These are phyloP conservation scores for Gouania willdenowi DNA, from an alignment of 2,797 vertebrate species.

Conservation along the genomic window DNA sequence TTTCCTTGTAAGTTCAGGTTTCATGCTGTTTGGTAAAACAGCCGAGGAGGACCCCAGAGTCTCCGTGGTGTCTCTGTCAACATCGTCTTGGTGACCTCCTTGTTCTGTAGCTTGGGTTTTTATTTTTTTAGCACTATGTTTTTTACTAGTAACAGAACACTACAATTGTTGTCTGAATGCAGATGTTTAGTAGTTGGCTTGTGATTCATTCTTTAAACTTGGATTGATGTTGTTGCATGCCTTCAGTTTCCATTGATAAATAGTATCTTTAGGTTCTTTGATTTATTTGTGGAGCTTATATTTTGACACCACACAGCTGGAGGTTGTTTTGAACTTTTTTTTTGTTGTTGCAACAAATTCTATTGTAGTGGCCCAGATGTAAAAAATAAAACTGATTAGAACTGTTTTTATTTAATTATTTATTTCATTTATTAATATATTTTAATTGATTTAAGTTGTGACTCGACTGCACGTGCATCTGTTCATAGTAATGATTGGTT, in stretches of 20 bases:
- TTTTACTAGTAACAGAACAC: neutral
- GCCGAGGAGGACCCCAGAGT: conserved; percentile 7
- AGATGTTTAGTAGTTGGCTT: neutral
- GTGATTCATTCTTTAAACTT: conserved; percentile 26
- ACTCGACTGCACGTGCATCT: too few relatives aligned
- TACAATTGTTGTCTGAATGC: neutral
- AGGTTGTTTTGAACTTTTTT: conserved; percentile 23
- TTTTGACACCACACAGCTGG: conserved; percentile 21
- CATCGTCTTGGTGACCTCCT: conserved; percentile 26
- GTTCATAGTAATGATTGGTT: too few relatives aligned
- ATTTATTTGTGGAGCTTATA: conserved; percentile 63
- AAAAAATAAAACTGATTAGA: too few relatives aligned
- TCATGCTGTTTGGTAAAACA: conserved; percentile 24
- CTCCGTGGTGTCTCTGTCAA: conserved; percentile 16
- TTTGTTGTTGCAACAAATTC: conserved; percentile 7
- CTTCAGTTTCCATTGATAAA: conserved; percentile 61
- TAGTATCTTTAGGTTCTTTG: conserved; percentile 45
- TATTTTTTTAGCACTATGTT: neutral
- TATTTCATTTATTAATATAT: too few relatives aligned
- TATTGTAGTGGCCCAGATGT: neutral
- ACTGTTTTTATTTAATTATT: too few relatives aligned
- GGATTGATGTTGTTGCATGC: conserved; percentile 46
- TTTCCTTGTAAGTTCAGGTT: conserved; percentile 33
- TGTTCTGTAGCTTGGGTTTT: neutral
- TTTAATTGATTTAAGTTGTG: too few relatives aligned